Evolutionary conservation across 2,797 vertebrate species (phyloP), one percentile per base, ranked within the genome.

Genomic region (Hozukius guyotensis): DNA sequence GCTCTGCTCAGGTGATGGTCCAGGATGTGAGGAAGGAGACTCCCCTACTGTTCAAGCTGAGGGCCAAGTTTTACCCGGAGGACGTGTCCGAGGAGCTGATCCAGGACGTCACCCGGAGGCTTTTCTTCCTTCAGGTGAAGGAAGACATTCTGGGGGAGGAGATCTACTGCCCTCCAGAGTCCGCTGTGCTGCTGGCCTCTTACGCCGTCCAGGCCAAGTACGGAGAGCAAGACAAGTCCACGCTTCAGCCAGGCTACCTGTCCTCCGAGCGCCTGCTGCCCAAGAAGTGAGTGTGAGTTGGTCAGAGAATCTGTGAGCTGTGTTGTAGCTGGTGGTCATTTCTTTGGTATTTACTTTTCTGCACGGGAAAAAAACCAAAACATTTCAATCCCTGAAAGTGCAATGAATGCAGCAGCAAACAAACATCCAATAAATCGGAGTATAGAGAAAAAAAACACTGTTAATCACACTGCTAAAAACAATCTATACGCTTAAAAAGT

Each of bases 71-170:
- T 89, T 99, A 96, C 91, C 98, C 99, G 0, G 99, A 99, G 81
- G 99, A 99, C 1, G 98, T 98, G 81, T 12, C 95, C 0, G 98
- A 98, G 72, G 99, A 99, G 90, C 96, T 99, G 85, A 98, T 99
- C 93, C 99, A 99, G 95, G 98, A 99, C 76, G 95, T 99, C 92
- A 99, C 98, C 0, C 97, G 97, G 91, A 98, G 95, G 94, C 96
- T 99, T 2, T 99, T 99, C 95, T 99, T 98, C 94, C 94, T 99
- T 59, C 98, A 99, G 89, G 95, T 96, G 82, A 99, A 98, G 91
- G 98, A 99, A 2, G 94, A 92, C 24, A 95, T 99, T 25, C 95
- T 99, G 74, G 93, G 87, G 0, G 98, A 98, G 14, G 96, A 97
- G 6, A 90, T 98, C 87, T 99, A 99, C 95, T 99, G 97, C 69